Percentiles rank a stretch among this genome's conserved stretches.
These are phyloP conservation scores for Diabrotica virgifera DNA, from an alignment of 1,140 invertebrate species.

Conservation along the genomic window DNA sequence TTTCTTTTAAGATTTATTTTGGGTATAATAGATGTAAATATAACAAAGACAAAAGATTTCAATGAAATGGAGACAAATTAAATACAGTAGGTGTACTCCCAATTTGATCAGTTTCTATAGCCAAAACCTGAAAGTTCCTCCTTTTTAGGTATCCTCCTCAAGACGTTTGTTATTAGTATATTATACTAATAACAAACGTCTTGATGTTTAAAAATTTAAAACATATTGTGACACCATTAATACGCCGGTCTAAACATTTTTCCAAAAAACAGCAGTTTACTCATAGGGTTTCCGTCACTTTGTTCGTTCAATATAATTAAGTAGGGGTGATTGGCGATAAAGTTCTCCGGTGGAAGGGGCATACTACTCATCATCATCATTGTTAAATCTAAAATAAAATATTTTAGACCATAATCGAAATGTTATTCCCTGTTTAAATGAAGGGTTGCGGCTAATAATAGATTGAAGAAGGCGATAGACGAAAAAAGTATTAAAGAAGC, in stretches of 20 bases:
- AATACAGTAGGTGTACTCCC: too few species aligned
- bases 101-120: too few species aligned
- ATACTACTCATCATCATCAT: neutral
- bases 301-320: constrained; percentile 7
- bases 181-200: neutral
- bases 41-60: too few species aligned
- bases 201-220: neutral
- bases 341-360: constrained; percentile 9
- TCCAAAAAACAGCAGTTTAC: neutral
- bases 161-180: too few species aligned
- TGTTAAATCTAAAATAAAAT: neutral
- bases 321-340: constrained; percentile 15
- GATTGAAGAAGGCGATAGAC: neutral
- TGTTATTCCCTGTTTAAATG: neutral
- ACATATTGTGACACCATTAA: neutral
- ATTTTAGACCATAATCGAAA: too few species aligned
- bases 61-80: too few species aligned
- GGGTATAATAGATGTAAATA: too few species aligned
- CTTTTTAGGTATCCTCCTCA: neutral
- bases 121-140: too few species aligned
- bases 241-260: neutral
- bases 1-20: too few species aligned
- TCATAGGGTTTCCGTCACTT: neutral
- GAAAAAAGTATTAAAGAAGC: neutral
- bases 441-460: neutral